These are phyloP conservation scores for Siphonodentalium dalli DNA, from an alignment of 2,888 invertebrate species.

Conservation along the genomic window DNA sequence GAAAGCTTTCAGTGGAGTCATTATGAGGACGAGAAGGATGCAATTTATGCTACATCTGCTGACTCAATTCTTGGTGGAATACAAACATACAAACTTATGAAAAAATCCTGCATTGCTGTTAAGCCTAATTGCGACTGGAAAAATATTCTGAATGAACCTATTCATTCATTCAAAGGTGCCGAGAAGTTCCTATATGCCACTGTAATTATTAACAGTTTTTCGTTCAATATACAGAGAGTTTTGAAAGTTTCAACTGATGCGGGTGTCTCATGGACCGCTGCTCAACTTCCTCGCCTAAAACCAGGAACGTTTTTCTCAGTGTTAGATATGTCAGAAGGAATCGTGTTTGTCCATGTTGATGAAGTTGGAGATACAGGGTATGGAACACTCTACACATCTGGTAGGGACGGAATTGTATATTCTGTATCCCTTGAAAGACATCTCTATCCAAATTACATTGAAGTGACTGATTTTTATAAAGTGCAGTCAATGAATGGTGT, in stretches of 20 bases:
- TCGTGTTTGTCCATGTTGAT: conserved; percentile 64
- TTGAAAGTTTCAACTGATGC: conserved; percentile 58
- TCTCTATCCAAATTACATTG: conserved; percentile 59
- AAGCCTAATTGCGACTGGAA: conserved; percentile 27
- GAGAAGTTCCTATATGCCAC: conserved; percentile 60
- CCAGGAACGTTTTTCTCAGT: conserved; percentile 63
- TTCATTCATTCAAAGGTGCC: conserved; percentile 53
- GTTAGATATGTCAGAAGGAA: conserved; percentile 58
- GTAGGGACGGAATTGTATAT: conserved; percentile 55
- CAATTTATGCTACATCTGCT: too few species aligned
- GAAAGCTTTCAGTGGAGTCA: too few species aligned
- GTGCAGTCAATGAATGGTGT: conserved; percentile 57
- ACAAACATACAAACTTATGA: conserved; percentile 14
- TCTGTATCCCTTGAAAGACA: conserved; percentile 58
- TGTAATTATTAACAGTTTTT: conserved; percentile 24
- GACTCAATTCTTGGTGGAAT: too few species aligned
- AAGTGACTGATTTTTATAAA: conserved; percentile 62
- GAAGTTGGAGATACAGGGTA: conserved; percentile 59
- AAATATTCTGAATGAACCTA: conserved; percentile 31
- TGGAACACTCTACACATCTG: conserved; percentile 62
- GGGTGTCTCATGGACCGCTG: conserved; percentile 55
- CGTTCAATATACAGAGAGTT: conserved; percentile 39
- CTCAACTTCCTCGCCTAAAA: conserved; percentile 57
- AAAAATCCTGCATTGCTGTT: conserved; percentile 1
- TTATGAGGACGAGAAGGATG: too few species aligned